Base-by-base conservation (phyloP, 2,888 invertebrate species). In the Heliconius charithonia region DNA sequence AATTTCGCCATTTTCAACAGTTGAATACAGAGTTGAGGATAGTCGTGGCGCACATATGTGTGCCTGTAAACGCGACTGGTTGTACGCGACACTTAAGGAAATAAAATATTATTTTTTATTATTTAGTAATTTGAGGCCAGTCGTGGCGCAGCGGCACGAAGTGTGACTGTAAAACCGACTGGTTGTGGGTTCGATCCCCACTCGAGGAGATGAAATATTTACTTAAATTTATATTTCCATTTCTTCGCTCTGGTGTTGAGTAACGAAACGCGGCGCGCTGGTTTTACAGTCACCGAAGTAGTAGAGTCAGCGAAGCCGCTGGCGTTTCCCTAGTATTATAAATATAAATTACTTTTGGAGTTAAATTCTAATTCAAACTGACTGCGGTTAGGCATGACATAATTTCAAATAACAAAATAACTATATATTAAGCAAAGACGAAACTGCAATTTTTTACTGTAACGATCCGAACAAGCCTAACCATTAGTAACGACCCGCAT, bases 401-500 rank as follows among this genome's bases (percentile, higher is more conserved):
- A 56, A 51, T 22, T 51, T 51, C 51, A 71, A 51, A 51, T 22
- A 73, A 62, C 73, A 62, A 27, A 41, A 19, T 41, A 16, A 12
- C 16, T 37, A 72, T 32, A 56, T 7, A 72, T 45, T 12, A 27
- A 41, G 27, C 27, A 22, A 59, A 67, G 9, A 72, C n/a, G 27
- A n/a, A 37, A 72, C 19, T 37, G 56, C 59, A 22, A 66, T 29
- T 74, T 77, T 73, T 77, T 73, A 73, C 73, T 41, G 9, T 29
- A 19, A 51, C 63, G 19, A 65, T 32, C 27, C 27, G 65, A 77
- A 73, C 72, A 73, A 77, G 59, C 37, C 77, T 74, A 73, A 76
- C 78, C 80, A 69, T 80, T 78, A 74, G 78, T 76, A 76, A 69
- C 69, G 73, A 76, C 79, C 74, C 80, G 79, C 71, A 79, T 79